Evolutionary conservation across 2,797 vertebrate species (phyloP), one percentile per base, ranked within the genome.

Genomic region (Catharus ustulatus): DNA sequence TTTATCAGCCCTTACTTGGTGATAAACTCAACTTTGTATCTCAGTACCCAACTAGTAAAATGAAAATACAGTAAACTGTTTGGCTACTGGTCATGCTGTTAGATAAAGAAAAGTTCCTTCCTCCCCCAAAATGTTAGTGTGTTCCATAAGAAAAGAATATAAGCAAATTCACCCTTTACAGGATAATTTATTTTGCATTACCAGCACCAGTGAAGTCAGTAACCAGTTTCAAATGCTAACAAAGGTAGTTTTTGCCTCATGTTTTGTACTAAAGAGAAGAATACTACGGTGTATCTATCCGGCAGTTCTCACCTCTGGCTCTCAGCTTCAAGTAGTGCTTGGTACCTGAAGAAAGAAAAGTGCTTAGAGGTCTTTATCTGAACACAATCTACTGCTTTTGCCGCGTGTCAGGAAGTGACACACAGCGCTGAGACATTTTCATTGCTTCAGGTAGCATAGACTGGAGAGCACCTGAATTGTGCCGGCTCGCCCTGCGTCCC

Each of bases 51-150:
- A 26, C 38, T 0, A 7, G 51, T 11, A 74, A 78, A 77, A 77
- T n/a, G 21, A 74, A 83, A 84, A 48, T 57, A 30, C 23, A 68
- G 8, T 48, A 86, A 90, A 62, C 43, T 2, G 18, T 62, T 40
- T 29, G 34, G 21, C 19, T 85, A 15, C 17, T 1, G 0, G 23
- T 62, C 58, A 22, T 57, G 40, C 26, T 59, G 13, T 30, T 43
- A 51, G 20, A 34, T 43, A 29, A 76, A 46, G 26, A 32, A 71
- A 73, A 67, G 3, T 32, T 74, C 23, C 22, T 52, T 26, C 29
- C 14, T 48, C 1, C 10, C 2, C 5, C 3, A 13, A n/a, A 72
- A 68, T 9, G 1, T 23, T 51, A 10, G 1, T 54, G 14, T 58
- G 12, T 23, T 81, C 46, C 64, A 26, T 32, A 79, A 62, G 40